Percentiles rank a stretch among this genome's conserved stretches.
phyloP scores from a whole-genome alignment of 2,797 vertebrate species.

The Oreochromis mossambicus region DNA sequence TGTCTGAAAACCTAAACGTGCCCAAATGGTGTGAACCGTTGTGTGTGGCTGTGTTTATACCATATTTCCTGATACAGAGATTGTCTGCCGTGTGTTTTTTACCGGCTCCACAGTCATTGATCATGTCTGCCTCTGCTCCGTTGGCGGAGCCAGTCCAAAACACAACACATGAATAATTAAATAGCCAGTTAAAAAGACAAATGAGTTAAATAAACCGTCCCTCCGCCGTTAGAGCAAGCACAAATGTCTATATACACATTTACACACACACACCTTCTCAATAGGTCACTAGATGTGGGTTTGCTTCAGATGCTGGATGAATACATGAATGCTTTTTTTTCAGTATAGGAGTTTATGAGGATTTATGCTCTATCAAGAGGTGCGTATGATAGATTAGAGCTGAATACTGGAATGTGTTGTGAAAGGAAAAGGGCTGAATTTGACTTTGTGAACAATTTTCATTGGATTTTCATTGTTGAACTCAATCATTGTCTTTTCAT shows the following conservation, averaged over 20 bases:
- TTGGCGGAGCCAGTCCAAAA: conserved; percentile 38
- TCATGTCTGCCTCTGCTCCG: conserved; percentile 43
- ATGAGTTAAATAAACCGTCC: conserved; percentile 68
- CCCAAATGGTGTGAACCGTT: neutral
- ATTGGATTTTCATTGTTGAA: neutral
- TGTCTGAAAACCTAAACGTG: neutral
- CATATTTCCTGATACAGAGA: neutral
- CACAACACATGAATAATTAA: conserved; percentile 74
- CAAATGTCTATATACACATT: conserved; percentile 21
- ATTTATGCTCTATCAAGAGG: neutral
- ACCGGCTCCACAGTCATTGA: conserved; percentile 40
- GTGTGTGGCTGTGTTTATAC: neutral
- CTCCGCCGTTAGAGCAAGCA: conserved; percentile 18
- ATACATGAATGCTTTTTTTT: conserved; percentile 36
- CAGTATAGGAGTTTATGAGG: neutral
- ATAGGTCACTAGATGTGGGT: conserved; percentile 7
- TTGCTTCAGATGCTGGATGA: conserved; percentile 38
- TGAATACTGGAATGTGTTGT: conserved; percentile 2
- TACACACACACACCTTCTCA: neutral
- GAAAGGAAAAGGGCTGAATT: neutral
- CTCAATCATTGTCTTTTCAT: neutral
- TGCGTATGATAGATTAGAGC: conserved; percentile 40
- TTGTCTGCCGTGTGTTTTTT: conserved; percentile 2
- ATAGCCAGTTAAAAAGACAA: conserved; percentile 70
- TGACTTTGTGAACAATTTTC: neutral